Conservation (phyloP, 1,140 invertebrate species). For the Dysdera silvatica region DNA sequence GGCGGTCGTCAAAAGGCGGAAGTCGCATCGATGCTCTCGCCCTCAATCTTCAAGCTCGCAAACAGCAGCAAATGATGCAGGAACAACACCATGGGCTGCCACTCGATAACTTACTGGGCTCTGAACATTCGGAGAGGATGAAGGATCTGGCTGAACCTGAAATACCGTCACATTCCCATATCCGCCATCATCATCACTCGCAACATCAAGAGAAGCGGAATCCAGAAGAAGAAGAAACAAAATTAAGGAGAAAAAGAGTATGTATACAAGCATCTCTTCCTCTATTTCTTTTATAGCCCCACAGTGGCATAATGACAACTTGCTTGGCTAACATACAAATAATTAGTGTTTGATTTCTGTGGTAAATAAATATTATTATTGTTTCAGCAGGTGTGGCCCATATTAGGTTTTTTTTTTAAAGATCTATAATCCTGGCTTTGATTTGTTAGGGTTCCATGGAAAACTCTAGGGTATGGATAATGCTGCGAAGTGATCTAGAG, state of each 20-base stretch:
- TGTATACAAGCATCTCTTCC: not conserved
- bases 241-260: conserved; percentile 23
- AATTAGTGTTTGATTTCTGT: too few relatives aligned
- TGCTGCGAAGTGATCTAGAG: too few relatives aligned
- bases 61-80: conserved; percentile 32
- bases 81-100: conserved; percentile 23
- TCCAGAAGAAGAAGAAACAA: conserved; percentile 21
- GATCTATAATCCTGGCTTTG: too few relatives aligned
- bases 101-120: conserved; percentile 12
- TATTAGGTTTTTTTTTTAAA: too few relatives aligned
- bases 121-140: conserved; percentile 8
- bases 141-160: conserved; percentile 7
- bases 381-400: too few relatives aligned
- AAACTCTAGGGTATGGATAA: too few relatives aligned
- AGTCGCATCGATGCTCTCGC: conserved; percentile 37
- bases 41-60: conserved; percentile 36
- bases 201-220: conserved; percentile 9
- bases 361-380: too few relatives aligned
- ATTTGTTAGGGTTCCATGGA: too few relatives aligned
- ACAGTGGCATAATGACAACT: too few relatives aligned
- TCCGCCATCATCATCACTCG: not conserved
- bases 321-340: too few relatives aligned
- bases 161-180: not conserved
- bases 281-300: too few relatives aligned
- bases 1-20: conserved; percentile 14